Base-by-base conservation (phyloP, 2,113 vertebrate species). In the Colinus virginianus region DNA sequence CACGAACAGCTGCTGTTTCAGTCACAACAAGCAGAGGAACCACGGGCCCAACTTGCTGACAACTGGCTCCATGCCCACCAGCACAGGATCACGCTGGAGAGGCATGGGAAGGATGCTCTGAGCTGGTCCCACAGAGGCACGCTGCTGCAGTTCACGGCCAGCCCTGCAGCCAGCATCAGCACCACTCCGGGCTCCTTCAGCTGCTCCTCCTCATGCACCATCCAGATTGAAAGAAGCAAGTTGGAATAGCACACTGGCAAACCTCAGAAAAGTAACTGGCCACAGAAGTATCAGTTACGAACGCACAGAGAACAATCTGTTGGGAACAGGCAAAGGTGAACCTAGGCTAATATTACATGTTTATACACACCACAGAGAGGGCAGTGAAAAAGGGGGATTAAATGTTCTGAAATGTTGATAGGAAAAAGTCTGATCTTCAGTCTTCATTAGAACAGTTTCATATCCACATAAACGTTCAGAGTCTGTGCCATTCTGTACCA, bases 51-150 rank as follows among this genome's bases (percentile, higher is more conserved):
- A 34, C 93, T 91, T 96, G 92, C 92, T 64, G 46, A 40, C 75
- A 23, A 77, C 85, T 97, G 97, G 97, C 96, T 5, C n/a, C 0
- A 1, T 19, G 96, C 97, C 97, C 96, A 93, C 79, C 78, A 43
- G 91, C 7, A 36, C 90, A 83, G 92, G 51, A 51, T 91, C 88
- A 81, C 6, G 62, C 49, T 34, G 28, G 5, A 40, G 90, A 96
- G 92, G 90, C 90, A 96, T 53, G 64, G 82, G 28, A 72, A 53
- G 71, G 51, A 95, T 74, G 77, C 91, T 34, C 91, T 34, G 75
- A 79, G 18, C 12, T 82, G 26, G 64, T 83, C 55, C 64, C 70
- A 72, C 90, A 80, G 74, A 88, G 83, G 71, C 7, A 8, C 9
- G 83, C 87, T 97, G 96, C 97, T 20, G 84, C 90, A 96, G 91